Conservation (phyloP, 2,888 invertebrate species). For the Ichneumoninae sp. region DNA sequence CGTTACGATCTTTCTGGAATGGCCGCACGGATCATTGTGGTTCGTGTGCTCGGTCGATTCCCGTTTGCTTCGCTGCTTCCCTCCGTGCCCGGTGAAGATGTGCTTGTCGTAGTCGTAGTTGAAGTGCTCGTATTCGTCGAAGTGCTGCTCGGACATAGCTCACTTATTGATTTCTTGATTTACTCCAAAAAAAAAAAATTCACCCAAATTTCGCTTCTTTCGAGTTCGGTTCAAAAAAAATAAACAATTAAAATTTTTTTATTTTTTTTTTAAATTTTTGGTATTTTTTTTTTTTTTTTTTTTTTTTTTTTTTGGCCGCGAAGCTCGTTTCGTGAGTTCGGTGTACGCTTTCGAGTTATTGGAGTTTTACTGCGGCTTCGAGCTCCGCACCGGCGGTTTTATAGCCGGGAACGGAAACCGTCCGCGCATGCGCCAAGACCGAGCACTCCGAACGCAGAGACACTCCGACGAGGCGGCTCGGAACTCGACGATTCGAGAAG, state of each 20-base stretch:
- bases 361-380: slow-evolving; percentile 58
- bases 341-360: slow-evolving; percentile 25
- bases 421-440: slow-evolving; percentile 69
- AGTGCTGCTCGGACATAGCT: slow-evolving; percentile 92
- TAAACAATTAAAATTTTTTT: too few species aligned
- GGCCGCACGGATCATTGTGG: slow-evolving; percentile 96
- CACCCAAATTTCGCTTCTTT: slow-evolving; percentile 7
- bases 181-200: not conserved
- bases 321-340: not conserved
- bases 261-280: slow-evolving; percentile 1
- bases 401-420: slow-evolving; percentile 68
- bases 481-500: not conserved
- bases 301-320: not conserved
- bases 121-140: slow-evolving; percentile 97
- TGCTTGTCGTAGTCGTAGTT: slow-evolving; percentile 97
- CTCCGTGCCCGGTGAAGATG: slow-evolving; percentile 93
- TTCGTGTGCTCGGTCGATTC: slow-evolving; percentile 96
- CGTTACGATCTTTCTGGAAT: slow-evolving; percentile 95
- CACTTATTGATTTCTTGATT: slow-evolving; percentile 28
- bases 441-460: not conserved
- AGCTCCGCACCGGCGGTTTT: slow-evolving; percentile 67
- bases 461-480: not conserved
- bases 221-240: too few species aligned
- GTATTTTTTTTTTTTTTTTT: not conserved
- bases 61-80: slow-evolving; percentile 95